These are phyloP conservation scores for Porites lobata DNA, from an alignment of 92 coral and sea anemone genomes.

Conservation along the genomic window DNA sequence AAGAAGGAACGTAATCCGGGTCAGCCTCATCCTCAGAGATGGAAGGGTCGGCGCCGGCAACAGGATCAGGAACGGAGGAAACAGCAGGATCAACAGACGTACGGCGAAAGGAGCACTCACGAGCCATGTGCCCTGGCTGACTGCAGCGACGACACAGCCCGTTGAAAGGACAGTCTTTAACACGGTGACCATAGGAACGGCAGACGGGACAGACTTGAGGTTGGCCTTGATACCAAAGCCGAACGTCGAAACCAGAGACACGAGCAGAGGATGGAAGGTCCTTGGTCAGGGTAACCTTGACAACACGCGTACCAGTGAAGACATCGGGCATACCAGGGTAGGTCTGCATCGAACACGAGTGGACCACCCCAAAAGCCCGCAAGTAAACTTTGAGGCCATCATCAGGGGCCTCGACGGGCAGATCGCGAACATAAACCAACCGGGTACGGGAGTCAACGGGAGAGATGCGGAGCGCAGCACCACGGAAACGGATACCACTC, in stretches of 20 bases:
- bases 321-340: not conserved
- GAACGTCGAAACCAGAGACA: not conserved
- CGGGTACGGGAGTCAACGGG: not conserved
- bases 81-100: accelerated
- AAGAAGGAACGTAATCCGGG: accelerated
- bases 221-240: not conserved
- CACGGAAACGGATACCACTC: not conserved
- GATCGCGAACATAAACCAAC: not conserved
- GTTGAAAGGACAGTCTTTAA: not conserved
- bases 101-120: not conserved
- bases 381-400: not conserved
- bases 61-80: no score
- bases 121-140: constrained; percentile 2
- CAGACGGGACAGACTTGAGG: not conserved
- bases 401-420: not conserved
- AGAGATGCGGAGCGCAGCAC: not conserved
- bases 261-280: not conserved
- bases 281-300: not conserved
- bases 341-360: no score
- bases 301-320: not conserved
- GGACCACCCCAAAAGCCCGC: not conserved
- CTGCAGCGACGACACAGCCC: constrained; percentile 17
- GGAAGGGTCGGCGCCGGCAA: no score
- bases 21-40: no score
- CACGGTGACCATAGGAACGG: not conserved